phyloP scores from a whole-genome alignment of 2,113 vertebrate genomes.

The Sylvicapra grimmia region DNA sequence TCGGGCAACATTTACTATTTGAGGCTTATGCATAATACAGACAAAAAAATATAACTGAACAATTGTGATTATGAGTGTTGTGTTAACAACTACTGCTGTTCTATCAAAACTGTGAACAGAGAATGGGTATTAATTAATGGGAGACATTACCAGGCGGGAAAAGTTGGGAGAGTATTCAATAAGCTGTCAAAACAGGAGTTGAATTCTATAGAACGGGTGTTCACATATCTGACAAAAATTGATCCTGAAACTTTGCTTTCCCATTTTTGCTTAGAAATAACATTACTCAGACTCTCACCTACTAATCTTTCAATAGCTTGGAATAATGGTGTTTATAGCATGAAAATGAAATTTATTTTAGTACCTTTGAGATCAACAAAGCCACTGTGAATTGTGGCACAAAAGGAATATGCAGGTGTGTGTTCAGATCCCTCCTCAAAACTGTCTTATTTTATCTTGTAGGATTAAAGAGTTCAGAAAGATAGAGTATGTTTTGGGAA shows the following conservation, averaged over 20 bases:
- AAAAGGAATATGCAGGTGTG: not conserved
- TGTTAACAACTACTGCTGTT: conserved; percentile 60
- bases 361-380: conserved; percentile 59
- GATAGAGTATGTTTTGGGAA: not conserved
- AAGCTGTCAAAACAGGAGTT: conserved; percentile 71
- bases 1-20: conserved; percentile 18
- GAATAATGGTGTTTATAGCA: conserved; percentile 54
- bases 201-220: conserved; percentile 66
- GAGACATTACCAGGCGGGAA: conserved; percentile 61
- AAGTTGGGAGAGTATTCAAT: conserved; percentile 68
- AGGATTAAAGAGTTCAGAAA: conserved; percentile 15
- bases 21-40: conserved; percentile 21
- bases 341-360: conserved; percentile 66
- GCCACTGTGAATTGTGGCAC: conserved; percentile 9
- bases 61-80: conserved; percentile 67
- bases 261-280: conserved; percentile 68
- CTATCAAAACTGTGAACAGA: conserved; percentile 69
- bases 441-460: not conserved
- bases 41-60: conserved; percentile 60
- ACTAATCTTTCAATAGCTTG: conserved; percentile 60
- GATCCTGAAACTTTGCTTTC: conserved; percentile 66
- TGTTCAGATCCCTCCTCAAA: not conserved
- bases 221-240: conserved; percentile 74
- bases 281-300: conserved; percentile 56
- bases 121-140: conserved; percentile 73